phyloP scores from a whole-genome alignment of 2,888 invertebrate species.

The Mamestra brassicae region DNA sequence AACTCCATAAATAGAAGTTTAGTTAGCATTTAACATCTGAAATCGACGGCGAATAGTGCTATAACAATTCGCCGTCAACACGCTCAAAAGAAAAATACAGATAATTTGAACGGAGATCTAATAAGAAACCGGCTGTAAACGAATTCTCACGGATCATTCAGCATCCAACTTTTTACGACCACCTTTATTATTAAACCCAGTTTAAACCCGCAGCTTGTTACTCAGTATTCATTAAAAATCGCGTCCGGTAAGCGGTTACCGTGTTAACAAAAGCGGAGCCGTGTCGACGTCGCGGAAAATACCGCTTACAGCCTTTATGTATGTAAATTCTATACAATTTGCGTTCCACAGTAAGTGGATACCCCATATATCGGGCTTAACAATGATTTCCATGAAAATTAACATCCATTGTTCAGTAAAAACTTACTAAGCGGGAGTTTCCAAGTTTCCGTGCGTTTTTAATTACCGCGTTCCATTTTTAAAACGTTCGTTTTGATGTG shows the following conservation, averaged over 20 bases:
- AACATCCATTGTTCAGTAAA: constrained; percentile 50
- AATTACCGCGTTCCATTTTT: constrained; percentile 27
- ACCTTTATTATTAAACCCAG: constrained; percentile 4
- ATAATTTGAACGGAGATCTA: neutral
- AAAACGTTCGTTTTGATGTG: neutral
- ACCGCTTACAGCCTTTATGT: constrained; percentile 56
- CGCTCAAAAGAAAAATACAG: neutral
- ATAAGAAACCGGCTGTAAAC: neutral
- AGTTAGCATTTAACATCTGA: neutral
- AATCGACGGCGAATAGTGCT: too few relatives aligned
- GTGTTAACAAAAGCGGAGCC: constrained; percentile 56
- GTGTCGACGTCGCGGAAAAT: constrained; percentile 53
- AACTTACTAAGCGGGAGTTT: constrained; percentile 33
- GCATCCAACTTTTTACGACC: constrained; percentile 8
- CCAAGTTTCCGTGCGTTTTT: constrained; percentile 8
- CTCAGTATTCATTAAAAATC: constrained; percentile 55
- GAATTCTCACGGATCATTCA: neutral
- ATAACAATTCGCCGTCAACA: neutral
- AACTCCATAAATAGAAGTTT: neutral
- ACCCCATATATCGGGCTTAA: constrained; percentile 45
- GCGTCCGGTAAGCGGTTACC: constrained; percentile 56
- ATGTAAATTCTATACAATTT: constrained; percentile 63
- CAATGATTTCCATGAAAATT: constrained; percentile 63
- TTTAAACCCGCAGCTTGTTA: constrained; percentile 26
- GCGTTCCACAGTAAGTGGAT: constrained; percentile 51